Evolutionary conservation across 2,888 invertebrate genomes (phyloP), one percentile per base, ranked within the genome.

Genomic region (Brassicogethes aeneus): DNA sequence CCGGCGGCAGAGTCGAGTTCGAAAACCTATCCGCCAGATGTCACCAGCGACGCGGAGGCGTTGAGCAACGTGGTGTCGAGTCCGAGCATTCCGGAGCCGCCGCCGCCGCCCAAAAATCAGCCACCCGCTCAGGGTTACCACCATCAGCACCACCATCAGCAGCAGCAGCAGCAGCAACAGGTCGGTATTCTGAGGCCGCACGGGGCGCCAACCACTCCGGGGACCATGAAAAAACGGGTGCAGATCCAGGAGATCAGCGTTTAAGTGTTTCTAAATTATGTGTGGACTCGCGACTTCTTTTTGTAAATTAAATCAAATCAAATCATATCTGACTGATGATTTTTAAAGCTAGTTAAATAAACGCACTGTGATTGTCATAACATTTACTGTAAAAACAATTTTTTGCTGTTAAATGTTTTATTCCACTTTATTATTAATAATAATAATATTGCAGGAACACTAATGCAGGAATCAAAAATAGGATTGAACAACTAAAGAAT

Each of bases 191-290:
- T 82, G 31, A 65, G 82, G 45, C 74, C 80, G 51, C 70, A 74
- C 41, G 68, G 73, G 34, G 68, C 71, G 10, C 80, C 82, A 3
- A 79, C 77, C 33, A 82, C 85, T 1, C 83, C 85, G 5, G 81
- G 84, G 42, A 81, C 83, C 48, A 80, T 82, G 73, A 90, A 90
- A 70, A 90, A 90, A 70, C 79, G 90, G 67, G 90, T 91, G 58
- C 90, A 90, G 72, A 91, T 91, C 66, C 89, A 89, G 69, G 90
- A 91, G 69, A 91, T 91, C 72, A 89, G 89, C 46, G 90, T 90
- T 72, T 90, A 77, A 82, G 72, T 54, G 51, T 32, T 32, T 10
- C 3, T 32, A 12, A 7, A 23, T 7, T 32, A 7, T 32, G 5
- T 12, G 32, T 35, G 10, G 10, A 16, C 10, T 14, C 10, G 5